Percentiles rank a stretch among this genome's conserved stretches.
These are phyloP conservation scores for Microcebus tavaratra DNA, from an alignment of 2,113 vertebrate genomes.

Conservation along the genomic window DNA sequence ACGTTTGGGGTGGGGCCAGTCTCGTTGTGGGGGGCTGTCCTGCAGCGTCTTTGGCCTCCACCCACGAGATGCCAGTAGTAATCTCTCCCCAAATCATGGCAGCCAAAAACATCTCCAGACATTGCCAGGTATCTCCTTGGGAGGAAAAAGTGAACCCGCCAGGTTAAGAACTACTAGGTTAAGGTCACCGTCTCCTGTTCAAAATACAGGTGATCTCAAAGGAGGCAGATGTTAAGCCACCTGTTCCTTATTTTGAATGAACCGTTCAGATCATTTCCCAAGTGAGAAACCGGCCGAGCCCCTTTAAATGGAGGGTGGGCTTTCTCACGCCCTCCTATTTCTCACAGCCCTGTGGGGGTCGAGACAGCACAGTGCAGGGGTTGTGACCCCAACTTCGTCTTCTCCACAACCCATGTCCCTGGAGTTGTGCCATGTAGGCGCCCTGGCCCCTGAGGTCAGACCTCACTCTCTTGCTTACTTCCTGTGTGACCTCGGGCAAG, in stretches of 20 bases:
- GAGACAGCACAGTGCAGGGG: neutral
- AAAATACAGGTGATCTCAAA: neutral
- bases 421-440: neutral
- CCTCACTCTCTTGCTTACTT: neutral
- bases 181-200: neutral
- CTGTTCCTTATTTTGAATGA: neutral
- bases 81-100: neutral
- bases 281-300: neutral
- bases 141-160: neutral
- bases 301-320: neutral
- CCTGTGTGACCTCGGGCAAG: neutral
- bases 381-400: neutral
- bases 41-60: neutral
- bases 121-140: neutral
- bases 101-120: neutral
- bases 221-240: neutral
- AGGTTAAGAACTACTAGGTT: neutral
- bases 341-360: neutral
- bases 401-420: rapidly evolving
- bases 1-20: rapidly evolving
- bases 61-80: neutral
- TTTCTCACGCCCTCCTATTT: neutral
- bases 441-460: neutral
- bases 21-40: neutral
- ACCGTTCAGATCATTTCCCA: neutral